A percentile compares a stretch with the other conserved stretches of the same genome.
These are phyloP conservation scores for Callipepla squamata DNA, from an alignment of 2,113 vertebrate genomes.

Conservation along the genomic window DNA sequence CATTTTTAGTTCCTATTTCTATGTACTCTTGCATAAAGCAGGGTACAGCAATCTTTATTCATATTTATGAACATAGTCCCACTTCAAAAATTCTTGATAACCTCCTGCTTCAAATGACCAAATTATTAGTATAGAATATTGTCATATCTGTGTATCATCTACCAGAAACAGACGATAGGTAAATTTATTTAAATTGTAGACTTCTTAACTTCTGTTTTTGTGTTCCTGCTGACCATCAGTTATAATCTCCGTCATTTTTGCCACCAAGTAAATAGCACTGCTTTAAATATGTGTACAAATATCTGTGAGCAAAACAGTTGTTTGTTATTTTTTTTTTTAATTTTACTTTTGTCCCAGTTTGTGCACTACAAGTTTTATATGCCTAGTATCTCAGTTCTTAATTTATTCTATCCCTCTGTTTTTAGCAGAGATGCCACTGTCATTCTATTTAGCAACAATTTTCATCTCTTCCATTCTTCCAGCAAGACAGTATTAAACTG, in stretches of 20 bases:
- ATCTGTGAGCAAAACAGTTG: background rate
- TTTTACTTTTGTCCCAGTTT: background rate
- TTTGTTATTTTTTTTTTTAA: background rate
- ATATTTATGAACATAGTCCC: background rate
- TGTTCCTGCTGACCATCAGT: background rate
- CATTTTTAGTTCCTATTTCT: background rate
- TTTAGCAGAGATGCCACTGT: background rate
- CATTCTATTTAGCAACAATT: background rate
- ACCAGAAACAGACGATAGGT: background rate
- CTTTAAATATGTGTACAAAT: background rate
- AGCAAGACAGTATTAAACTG: background rate
- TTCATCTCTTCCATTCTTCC: background rate
- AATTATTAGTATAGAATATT: background rate
- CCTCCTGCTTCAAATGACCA: background rate
- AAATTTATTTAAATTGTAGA: background rate
- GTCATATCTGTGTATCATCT: background rate
- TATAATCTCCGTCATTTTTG: background rate
- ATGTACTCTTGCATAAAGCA: background rate
- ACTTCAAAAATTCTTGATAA: background rate
- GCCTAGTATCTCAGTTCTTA: background rate
- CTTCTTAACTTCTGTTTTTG: background rate
- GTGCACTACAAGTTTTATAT: background rate
- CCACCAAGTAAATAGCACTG: background rate
- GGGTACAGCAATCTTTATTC: background rate
- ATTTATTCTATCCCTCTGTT: background rate